phyloP scores from a whole-genome alignment of 2,113 vertebrate genomes.

The Mormoops blainvillei region DNA sequence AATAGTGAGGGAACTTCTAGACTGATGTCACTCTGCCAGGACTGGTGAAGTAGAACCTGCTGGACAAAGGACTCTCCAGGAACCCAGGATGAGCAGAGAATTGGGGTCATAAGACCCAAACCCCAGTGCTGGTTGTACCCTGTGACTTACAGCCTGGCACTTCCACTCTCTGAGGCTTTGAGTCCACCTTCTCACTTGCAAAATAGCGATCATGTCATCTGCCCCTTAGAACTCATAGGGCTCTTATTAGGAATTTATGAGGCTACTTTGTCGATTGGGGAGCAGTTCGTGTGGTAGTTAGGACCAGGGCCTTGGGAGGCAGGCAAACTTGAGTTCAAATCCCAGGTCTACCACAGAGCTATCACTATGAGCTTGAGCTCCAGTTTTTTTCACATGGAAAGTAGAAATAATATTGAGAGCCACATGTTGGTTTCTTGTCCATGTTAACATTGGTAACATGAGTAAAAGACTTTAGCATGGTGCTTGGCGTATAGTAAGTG shows the following conservation, averaged over 20 bases:
- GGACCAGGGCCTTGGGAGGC: background rate
- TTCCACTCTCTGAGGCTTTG: background rate
- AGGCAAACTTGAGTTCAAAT: background rate
- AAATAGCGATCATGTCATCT: background rate
- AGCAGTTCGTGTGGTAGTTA: background rate
- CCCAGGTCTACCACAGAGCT: background rate
- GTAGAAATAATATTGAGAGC: background rate
- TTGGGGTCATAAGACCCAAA: background rate
- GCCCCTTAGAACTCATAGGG: background rate
- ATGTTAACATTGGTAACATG: background rate
- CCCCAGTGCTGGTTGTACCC: background rate
- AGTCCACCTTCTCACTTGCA: background rate
- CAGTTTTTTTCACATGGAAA: background rate
- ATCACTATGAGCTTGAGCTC: background rate
- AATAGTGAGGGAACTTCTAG: background rate
- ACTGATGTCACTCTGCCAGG: background rate
- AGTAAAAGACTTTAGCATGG: background rate
- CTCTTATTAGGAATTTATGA: background rate
- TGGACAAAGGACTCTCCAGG: background rate
- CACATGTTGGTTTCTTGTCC: background rate
- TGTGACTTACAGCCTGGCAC: background rate
- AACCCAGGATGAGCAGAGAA: background rate
- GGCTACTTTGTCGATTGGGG: background rate
- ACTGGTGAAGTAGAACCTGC: background rate
- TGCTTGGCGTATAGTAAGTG: no score